Percentiles rank a stretch among this genome's conserved stretches.
phyloP scores from a whole-genome alignment of 2,888 invertebrate species.

The Cylloceria caligata region DNA sequence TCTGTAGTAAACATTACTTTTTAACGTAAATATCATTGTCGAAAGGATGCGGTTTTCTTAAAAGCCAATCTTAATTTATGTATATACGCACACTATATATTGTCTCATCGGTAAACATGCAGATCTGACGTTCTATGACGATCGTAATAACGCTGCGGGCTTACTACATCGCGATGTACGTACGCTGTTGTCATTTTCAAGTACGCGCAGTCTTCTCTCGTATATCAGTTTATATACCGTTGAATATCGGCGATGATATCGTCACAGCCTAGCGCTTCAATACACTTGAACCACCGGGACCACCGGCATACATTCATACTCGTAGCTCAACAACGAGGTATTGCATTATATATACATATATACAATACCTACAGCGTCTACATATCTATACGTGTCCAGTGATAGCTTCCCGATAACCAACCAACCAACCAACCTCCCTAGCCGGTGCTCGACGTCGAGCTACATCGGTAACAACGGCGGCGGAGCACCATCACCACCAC shows the following conservation, averaged over 20 bases:
- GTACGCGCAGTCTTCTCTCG: not conserved
- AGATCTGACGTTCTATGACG: not conserved
- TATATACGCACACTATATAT: no score
- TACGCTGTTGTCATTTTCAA: constrained; percentile 21
- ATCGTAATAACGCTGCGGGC: not conserved
- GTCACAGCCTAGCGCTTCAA: constrained; percentile 32
- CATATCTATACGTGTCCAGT: constrained; percentile 31
- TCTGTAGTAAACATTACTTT: no score
- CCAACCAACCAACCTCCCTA: constrained; percentile 29
- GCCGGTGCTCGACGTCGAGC: not conserved
- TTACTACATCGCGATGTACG: not conserved
- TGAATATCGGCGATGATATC: constrained; percentile 45
- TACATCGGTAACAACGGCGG: constrained; percentile 37
- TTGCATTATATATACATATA: constrained; percentile 19
- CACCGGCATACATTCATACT: not conserved
- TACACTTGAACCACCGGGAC: constrained; percentile 11
- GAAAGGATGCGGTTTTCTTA: no score
- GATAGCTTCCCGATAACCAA: constrained; percentile 28
- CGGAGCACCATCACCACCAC: constrained; percentile 52
- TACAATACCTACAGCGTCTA: constrained; percentile 21
- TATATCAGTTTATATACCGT: not conserved
- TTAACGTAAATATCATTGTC: no score
- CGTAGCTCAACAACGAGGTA: constrained; percentile 12
- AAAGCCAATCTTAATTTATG: no score
- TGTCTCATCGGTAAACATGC: not conserved